Conservation (phyloP, 1,140 invertebrate genomes). For the Philotrypesis tridentata region DNA sequence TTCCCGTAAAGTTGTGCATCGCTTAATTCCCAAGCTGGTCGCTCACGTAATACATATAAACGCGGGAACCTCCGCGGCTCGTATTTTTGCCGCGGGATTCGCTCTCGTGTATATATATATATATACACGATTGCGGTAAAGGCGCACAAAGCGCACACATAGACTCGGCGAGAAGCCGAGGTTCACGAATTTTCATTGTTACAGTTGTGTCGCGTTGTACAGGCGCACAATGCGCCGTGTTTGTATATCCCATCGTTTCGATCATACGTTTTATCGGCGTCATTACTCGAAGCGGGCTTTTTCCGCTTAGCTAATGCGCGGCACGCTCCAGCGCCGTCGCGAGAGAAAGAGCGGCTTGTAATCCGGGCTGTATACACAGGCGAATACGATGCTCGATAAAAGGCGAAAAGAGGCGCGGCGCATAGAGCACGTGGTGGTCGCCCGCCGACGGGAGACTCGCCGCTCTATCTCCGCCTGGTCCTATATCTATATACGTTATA, state of each 20-base stretch:
- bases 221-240: background rate
- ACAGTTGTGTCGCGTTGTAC: slow-evolving; percentile 10
- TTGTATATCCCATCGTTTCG: slow-evolving; percentile 20
- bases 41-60: too few species aligned
- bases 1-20: too few species aligned
- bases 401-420: slow-evolving; percentile 21
- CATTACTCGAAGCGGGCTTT: slow-evolving; percentile 27
- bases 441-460: background rate
- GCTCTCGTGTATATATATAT: too few species aligned
- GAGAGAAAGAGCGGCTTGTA: background rate
- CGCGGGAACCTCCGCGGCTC: too few species aligned
- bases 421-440: background rate
- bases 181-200: slow-evolving; percentile 31
- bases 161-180: background rate
- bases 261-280: slow-evolving; percentile 38
- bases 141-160: too few species aligned
- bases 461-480: background rate
- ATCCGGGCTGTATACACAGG: too few species aligned
- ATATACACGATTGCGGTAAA: too few species aligned
- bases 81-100: too few species aligned
- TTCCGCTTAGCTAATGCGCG: background rate
- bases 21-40: too few species aligned
- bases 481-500: too few species aligned
- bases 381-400: slow-evolving; percentile 8
- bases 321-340: background rate